A percentile compares a stretch with the other conserved stretches of the same genome.
These are phyloP conservation scores for Semicossyphus pulcher DNA, from an alignment of 2,113 vertebrate species.

Conservation along the genomic window DNA sequence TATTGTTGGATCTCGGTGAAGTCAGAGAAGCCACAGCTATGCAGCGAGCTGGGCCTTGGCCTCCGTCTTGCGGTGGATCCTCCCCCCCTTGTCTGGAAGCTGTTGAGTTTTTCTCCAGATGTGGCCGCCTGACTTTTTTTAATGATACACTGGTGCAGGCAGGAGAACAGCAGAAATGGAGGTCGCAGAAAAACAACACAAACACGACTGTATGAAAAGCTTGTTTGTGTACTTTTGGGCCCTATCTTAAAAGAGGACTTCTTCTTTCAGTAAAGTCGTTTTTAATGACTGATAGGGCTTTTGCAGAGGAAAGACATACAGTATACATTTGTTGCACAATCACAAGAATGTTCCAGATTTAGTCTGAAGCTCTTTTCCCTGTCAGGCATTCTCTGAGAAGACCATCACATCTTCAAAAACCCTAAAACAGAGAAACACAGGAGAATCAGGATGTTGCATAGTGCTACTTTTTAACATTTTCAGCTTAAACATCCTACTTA, in stretches of 20 bases:
- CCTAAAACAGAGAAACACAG: neutral
- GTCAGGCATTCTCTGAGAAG: neutral
- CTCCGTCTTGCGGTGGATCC: slow-evolving; percentile 57
- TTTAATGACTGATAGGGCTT: slow-evolving; percentile 4
- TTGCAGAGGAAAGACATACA: neutral
- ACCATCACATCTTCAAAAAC: neutral
- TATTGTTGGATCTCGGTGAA: slow-evolving; percentile 41
- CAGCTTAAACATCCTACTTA: neutral
- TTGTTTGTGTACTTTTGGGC: neutral
- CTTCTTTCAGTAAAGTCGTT: neutral
- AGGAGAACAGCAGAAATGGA: slow-evolving; percentile 25
- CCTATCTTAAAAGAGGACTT: neutral
- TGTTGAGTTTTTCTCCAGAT: slow-evolving; percentile 76
- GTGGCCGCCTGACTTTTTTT: slow-evolving; percentile 59
- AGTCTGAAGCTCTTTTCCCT: neutral
- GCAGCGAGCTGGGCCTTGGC: slow-evolving; percentile 61
- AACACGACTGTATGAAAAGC: slow-evolving; percentile 8
- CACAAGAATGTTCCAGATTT: neutral
- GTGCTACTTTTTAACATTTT: no score
- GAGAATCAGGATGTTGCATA: neutral
- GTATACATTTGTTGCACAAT: slow-evolving; percentile 2
- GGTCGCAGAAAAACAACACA: slow-evolving; percentile 27
- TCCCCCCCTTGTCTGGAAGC: slow-evolving; percentile 73
- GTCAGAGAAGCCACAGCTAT: slow-evolving; percentile 73
- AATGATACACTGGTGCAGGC: slow-evolving; percentile 49